These are phyloP conservation scores for Neolamprologus modestus DNA, from an alignment of 2,113 vertebrate genomes.

Conservation along the genomic window DNA sequence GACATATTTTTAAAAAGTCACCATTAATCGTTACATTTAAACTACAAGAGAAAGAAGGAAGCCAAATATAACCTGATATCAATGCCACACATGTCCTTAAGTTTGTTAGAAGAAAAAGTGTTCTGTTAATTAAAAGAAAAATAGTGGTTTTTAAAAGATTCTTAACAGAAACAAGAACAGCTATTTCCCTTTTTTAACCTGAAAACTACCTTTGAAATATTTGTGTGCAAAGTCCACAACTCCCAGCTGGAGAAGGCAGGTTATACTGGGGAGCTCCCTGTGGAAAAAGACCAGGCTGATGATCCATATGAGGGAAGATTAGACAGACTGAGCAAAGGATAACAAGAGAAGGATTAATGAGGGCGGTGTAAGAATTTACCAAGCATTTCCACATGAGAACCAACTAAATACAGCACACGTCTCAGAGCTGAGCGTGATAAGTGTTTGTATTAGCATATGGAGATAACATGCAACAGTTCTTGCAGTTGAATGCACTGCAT, in stretches of 20 bases:
- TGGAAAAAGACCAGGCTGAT: neutral
- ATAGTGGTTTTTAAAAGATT: neutral
- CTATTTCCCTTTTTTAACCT: neutral
- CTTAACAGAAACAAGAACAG: neutral
- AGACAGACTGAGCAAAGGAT: neutral
- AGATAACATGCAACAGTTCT: neutral
- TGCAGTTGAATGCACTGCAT: neutral
- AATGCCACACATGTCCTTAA: neutral
- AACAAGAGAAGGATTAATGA: constrained; percentile 13
- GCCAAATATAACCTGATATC: neutral
- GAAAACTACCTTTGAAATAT: neutral
- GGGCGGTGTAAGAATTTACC: neutral
- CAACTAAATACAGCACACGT: neutral
- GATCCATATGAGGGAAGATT: neutral
- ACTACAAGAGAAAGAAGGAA: neutral
- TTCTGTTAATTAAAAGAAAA: neutral
- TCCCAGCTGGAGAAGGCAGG: neutral
- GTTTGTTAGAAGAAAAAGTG: neutral
- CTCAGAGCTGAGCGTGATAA: neutral
- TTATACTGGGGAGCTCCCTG: neutral
- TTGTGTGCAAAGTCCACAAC: neutral
- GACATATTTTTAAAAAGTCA: constrained; percentile 42
- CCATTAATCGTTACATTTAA: constrained; percentile 26
- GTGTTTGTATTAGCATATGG: neutral
- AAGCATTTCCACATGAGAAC: neutral